These are phyloP conservation scores for Theristicus caerulescens DNA, from an alignment of 2,113 vertebrate species.

Conservation along the genomic window DNA sequence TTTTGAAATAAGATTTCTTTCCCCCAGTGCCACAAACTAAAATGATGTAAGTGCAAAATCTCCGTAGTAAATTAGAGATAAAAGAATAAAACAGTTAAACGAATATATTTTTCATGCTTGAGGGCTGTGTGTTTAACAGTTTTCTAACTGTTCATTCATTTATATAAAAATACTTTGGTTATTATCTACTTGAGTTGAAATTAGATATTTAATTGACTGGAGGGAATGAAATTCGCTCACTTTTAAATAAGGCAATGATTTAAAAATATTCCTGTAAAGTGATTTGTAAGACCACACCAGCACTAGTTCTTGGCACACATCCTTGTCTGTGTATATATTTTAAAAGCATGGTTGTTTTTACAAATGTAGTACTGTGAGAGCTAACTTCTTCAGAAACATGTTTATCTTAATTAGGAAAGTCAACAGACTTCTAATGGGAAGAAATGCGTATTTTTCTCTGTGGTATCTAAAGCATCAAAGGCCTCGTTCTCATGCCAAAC, in stretches of 20 bases:
- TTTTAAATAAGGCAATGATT: conserved; percentile 74
- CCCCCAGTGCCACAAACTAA: conserved; percentile 26
- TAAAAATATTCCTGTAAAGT: conserved; percentile 79
- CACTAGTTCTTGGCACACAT: conserved; percentile 74
- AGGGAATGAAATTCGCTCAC: conserved; percentile 73
- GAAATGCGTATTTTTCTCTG: conserved; percentile 78
- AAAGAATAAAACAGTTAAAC: conserved; percentile 71
- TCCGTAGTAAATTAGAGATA: conserved; percentile 66
- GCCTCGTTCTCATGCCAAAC: conserved; percentile 78
- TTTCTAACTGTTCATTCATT: conserved; percentile 73
- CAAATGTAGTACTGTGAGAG: conserved; percentile 78
- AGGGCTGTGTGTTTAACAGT: conserved; percentile 72
- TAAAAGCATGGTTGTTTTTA: conserved; percentile 79
- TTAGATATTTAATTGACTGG: conserved; percentile 80
- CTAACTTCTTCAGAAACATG: conserved; percentile 82
- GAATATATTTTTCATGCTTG: conserved; percentile 71
- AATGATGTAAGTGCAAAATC: conserved; percentile 46
- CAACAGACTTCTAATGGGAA: conserved; percentile 84
- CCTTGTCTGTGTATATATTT: conserved; percentile 75
- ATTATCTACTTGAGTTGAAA: conserved; percentile 76
- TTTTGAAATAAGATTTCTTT: conserved; percentile 52
- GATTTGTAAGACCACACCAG: conserved; percentile 80
- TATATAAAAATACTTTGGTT: conserved; percentile 74
- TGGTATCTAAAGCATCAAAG: conserved; percentile 82
- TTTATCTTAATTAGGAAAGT: conserved; percentile 89